Evolutionary conservation across 2,797 vertebrate species (phyloP).

Genomic region (Phataginus tetradactyla): DNA sequence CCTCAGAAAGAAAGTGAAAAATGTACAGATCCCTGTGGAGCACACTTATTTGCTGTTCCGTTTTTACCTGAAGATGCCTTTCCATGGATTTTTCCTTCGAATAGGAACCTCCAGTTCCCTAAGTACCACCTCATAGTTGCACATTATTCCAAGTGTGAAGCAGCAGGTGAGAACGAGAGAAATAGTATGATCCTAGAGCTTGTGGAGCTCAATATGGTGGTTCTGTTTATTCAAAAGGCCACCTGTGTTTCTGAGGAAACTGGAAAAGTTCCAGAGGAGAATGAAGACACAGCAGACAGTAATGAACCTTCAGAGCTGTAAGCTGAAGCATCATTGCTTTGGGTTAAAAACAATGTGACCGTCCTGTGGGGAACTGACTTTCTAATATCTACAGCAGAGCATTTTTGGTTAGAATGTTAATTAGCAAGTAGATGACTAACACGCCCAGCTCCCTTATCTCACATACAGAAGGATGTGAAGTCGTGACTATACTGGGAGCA

Average conservation of each 20-base stretch:
- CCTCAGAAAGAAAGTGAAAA: slow-evolving; percentile 43
- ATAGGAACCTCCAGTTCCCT: slow-evolving; percentile 45
- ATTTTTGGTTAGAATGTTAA: slow-evolving; percentile 57
- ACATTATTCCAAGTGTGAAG: slow-evolving; percentile 65
- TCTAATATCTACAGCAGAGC: neutral
- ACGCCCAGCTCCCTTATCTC: neutral
- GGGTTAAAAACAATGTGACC: slow-evolving; percentile 71
- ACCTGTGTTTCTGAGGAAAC: slow-evolving; percentile 86
- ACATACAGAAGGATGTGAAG: neutral
- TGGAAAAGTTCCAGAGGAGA: slow-evolving; percentile 85
- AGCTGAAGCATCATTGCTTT: slow-evolving; percentile 70
- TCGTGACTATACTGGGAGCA: neutral
- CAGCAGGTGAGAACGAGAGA: slow-evolving; percentile 85
- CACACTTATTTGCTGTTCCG: slow-evolving; percentile 33
- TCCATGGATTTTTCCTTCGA: slow-evolving; percentile 37
- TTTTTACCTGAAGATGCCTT: slow-evolving; percentile 62
- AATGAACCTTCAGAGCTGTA: slow-evolving; percentile 73
- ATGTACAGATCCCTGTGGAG: slow-evolving; percentile 5
- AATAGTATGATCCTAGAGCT: slow-evolving; percentile 73
- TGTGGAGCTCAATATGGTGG: slow-evolving; percentile 78
- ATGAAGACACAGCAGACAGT: slow-evolving; percentile 83
- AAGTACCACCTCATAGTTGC: slow-evolving; percentile 61
- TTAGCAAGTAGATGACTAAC: slow-evolving; percentile 14
- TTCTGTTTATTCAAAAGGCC: slow-evolving; percentile 86
- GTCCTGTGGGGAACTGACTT: slow-evolving; percentile 64